Evolutionary conservation across 2,113 vertebrate genomes (phyloP).

Genomic region (Silurus asotus): DNA sequence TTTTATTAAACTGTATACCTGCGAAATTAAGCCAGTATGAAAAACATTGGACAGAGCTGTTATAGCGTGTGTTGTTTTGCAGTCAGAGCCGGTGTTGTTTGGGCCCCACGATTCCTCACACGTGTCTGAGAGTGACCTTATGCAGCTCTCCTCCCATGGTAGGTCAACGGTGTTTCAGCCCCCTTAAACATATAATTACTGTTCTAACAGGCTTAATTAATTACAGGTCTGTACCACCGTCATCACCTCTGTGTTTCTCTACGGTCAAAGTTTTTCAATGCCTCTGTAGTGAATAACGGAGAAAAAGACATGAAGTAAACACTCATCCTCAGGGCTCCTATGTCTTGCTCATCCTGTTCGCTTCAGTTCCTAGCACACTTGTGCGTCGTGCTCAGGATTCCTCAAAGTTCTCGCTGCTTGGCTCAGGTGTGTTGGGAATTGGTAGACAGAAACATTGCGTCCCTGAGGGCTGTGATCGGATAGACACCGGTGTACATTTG

Average conservation of each 20-base stretch:
- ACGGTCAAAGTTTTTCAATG: not conserved
- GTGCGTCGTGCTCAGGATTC: not conserved
- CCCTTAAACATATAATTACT: not conserved
- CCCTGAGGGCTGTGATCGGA: not conserved
- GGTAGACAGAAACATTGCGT: not conserved
- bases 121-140: slow-evolving; percentile 59
- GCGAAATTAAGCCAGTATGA: not conserved
- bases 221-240: not conserved
- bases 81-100: slow-evolving; percentile 80
- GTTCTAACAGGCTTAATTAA: not conserved
- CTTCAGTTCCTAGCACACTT: not conserved
- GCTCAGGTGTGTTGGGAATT: not conserved
- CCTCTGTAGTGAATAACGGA: not conserved
- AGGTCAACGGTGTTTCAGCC: slow-evolving; percentile 40
- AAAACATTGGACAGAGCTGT: not conserved
- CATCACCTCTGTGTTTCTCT: not conserved
- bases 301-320: not conserved
- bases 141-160: slow-evolving; percentile 67
- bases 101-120: slow-evolving; percentile 90
- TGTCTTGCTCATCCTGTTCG: not conserved
- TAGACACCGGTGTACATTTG: not conserved
- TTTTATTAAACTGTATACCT: not conserved
- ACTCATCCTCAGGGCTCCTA: not conserved
- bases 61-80: slow-evolving; percentile 32
- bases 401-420: not conserved